Evolutionary conservation across 2,113 vertebrate genomes (phyloP).

Genomic region (Chamaetylas fuelleborni): DNA sequence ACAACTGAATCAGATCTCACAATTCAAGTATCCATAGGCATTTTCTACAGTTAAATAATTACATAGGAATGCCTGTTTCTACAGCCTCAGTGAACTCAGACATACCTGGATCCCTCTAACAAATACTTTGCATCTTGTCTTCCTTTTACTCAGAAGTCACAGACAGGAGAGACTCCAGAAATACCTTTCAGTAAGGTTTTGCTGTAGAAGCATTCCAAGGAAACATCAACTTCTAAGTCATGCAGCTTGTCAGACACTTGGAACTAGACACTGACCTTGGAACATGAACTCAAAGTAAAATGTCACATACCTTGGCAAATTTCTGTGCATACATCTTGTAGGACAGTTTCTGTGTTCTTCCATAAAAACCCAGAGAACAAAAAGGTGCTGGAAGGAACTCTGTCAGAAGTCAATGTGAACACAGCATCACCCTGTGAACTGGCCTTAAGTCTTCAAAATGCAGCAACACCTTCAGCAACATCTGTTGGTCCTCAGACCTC

Average conservation of each 20-base stretch:
- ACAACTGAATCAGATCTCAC: not conserved
- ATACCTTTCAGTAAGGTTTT: not conserved
- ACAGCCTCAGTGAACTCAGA: not conserved
- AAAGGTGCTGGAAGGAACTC: not conserved
- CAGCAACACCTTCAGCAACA: not conserved
- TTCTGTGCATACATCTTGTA: not conserved
- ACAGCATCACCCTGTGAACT: not conserved
- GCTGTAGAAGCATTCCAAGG: not conserved
- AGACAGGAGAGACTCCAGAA: not conserved
- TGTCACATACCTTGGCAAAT: not conserved
- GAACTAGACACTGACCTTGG: not conserved
- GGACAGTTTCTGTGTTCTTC: not conserved
- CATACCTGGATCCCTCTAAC: not conserved
- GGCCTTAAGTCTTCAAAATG: not conserved
- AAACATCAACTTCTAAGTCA: not conserved
- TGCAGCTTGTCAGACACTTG: not conserved
- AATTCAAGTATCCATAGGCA: not conserved
- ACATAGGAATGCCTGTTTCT: not conserved
- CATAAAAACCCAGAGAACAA: not conserved
- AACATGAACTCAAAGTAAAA: not conserved
- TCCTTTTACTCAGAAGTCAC: not conserved
- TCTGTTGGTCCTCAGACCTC: not conserved
- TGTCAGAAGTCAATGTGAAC: not conserved
- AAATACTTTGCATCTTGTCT: not conserved
- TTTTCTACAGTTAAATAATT: not conserved